A percentile compares a stretch with the other conserved stretches of the same genome.
Conservation (phyloP, 2,888 invertebrate genomes). For the Leptodirus hochenwartii region DNA sequence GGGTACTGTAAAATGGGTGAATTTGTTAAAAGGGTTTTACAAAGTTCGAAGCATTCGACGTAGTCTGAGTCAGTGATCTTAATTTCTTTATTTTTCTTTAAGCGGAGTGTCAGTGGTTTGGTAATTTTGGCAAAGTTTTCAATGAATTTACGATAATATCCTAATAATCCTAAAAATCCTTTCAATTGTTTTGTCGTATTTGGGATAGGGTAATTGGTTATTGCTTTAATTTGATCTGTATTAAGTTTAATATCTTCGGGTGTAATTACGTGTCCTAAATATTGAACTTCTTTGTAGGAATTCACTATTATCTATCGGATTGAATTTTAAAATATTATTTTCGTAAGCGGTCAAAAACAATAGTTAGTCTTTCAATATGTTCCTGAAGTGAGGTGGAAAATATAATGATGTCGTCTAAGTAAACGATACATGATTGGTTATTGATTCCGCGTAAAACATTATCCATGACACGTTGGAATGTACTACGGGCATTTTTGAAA, state of each 20-base stretch:
- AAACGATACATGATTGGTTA: slow-evolving; percentile 12
- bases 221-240: slow-evolving; percentile 7
- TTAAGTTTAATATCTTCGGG: slow-evolving; percentile 10
- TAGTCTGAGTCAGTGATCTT: background rate
- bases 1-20: slow-evolving; percentile 7
- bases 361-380: slow-evolving; percentile 10
- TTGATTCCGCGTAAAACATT: slow-evolving; percentile 12
- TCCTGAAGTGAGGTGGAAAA: slow-evolving; percentile 12
- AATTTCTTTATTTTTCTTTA: slow-evolving; percentile 6
- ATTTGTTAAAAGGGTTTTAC: slow-evolving; percentile 5
- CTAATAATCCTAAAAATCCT: slow-evolving; percentile 6
- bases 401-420: slow-evolving; percentile 15
- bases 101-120: slow-evolving; percentile 2
- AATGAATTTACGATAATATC: too few relatives aligned
- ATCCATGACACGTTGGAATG: slow-evolving; percentile 16
- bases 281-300: slow-evolving; percentile 9
- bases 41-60: slow-evolving; percentile 2
- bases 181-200: slow-evolving; percentile 8
- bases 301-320: slow-evolving; percentile 10
- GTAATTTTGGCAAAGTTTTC: slow-evolving; percentile 3
- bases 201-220: slow-evolving; percentile 8
- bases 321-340: slow-evolving; percentile 13
- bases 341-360: slow-evolving; percentile 12
- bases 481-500: slow-evolving; percentile 16
- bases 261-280: slow-evolving; percentile 9